Base-by-base conservation (phyloP, 2,888 invertebrate genomes). In the Oscheius sp. region DNA sequence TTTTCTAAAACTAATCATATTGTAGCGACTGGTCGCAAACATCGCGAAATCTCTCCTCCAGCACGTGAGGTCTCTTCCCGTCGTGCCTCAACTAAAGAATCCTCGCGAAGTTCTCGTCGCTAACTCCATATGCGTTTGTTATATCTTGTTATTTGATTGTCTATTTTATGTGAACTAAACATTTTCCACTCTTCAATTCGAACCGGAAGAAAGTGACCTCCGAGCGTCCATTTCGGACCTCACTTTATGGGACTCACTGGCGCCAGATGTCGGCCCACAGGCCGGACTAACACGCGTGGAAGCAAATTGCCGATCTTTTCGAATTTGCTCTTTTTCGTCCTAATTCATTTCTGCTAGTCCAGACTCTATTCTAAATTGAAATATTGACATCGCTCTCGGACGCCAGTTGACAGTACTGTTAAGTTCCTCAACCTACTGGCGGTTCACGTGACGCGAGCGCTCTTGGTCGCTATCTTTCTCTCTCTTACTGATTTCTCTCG, bases 211-310 rank as follows among this genome's bases (percentile, higher is more conserved):
- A 57, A 53, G 29, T 63, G 63, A 63, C 63, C 63, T 63, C 47
- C 29, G 53, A 29, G 13, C 53, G 53, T 60, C 59, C 59, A 60
- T 35, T 60, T 51, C 55, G 32, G 32, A 21, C 29, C 55, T 21
- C 55, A 32, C n/a, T 55, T 68, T 68, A 68, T 68, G 68, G 68
- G 68, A 68, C 68, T 55, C 53, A 55, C 68, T 55, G 68, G 68
- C 68, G 55, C 68, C 68, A 68, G 68, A 35, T 55, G 68, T 35
- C 55, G 68, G 37, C 50, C 32, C 50, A 29, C 47, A 10, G 65
- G 21, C 29, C 7, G 9, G 32, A 21, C 2, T 21, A 21, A 13
- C 21, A 9, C 21, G 55, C 21, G 9, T 13, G 21, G 9, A 32
- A 4, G 29, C 63, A 63, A n/a, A 37, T 21, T 53, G 2, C 48